Evolutionary conservation across 2,797 vertebrate genomes (phyloP).

Genomic region (Galaxias olidus): DNA sequence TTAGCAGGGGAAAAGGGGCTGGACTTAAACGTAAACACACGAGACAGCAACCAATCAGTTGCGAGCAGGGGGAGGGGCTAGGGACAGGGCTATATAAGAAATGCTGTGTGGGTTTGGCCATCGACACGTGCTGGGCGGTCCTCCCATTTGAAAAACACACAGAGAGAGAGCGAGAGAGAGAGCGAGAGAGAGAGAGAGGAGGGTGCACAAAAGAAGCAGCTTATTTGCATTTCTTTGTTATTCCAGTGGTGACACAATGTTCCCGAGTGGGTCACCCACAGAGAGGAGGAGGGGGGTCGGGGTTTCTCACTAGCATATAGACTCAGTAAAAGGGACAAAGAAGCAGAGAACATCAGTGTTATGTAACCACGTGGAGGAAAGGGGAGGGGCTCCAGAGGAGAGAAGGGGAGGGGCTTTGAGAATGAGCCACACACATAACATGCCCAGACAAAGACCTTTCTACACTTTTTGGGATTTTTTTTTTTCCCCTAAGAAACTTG

Average conservation of each 20-base stretch:
- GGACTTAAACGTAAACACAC: constrained; percentile 67
- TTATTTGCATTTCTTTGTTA: constrained; percentile 66
- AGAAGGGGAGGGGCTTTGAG: not conserved
- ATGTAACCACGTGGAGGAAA: no score
- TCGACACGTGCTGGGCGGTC: constrained; percentile 36
- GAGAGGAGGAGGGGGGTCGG: not conserved
- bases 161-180: no score
- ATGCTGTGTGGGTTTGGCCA: constrained; percentile 28
- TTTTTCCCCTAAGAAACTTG: no score
- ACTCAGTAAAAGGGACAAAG: no score
- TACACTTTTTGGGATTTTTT: no score
- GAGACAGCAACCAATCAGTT: constrained; percentile 57
- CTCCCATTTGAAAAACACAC: constrained; percentile 9
- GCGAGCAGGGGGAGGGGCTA: constrained; percentile 34
- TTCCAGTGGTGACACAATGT: constrained; percentile 64
- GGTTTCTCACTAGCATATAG: no score
- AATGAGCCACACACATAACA: no score
- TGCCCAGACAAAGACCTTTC: no score
- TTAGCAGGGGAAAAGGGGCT: constrained; percentile 34
- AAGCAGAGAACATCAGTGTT: no score
- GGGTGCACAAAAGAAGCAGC: constrained; percentile 28
- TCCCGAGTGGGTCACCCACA: constrained; percentile 42
- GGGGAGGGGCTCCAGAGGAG: no score
- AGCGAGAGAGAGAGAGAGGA: constrained; percentile 31
- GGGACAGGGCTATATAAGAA: constrained; percentile 12